Evolutionary conservation across 2,888 invertebrate genomes (phyloP), one percentile per base, ranked within the genome.

Genomic region (Keiferia lycopersicella): DNA sequence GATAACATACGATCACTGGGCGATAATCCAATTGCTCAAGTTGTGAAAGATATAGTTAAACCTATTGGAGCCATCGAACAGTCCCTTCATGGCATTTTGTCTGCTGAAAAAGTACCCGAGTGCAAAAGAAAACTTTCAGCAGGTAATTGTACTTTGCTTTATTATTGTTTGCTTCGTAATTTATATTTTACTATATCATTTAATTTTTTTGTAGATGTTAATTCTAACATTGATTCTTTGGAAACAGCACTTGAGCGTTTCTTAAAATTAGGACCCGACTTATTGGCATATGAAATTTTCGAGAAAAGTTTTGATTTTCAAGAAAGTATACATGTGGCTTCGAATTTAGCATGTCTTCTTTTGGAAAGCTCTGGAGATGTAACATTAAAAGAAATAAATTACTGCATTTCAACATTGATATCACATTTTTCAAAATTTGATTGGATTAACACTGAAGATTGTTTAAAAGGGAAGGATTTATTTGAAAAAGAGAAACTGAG

Each of bases 1-100:
- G 80, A 86, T 30, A 82, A 78, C 68, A 73, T 92, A 68, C 78
- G 79, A 26, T 79, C 77, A 39, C 81, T 89, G 48, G 86, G 88
- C 61, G 77, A 75, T 51, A 61, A 72, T 1, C 72, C 78, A 66
- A 70, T 66, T 0, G 70, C 69, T 16, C 72, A 79, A 62, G 67
- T 71, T 22, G 73, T 86, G 0, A 79, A 79, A 65, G 74, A 82
- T 63, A 74, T 84, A 34, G 67, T 75, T 0, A 79, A 80, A 64
- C 82, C 85, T 16, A 79, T 88, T 39, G 74, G 79, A 67, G 78
- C 81, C 0, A 79, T 89, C 48, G 83, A 84, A 68, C 81, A 81
- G 65, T 78, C 82, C 18, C 64, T 88, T 61, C 77, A 80, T 38
- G 63, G 61, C 18, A 75, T 86, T 48, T 66, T 86, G 22, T 67